A percentile compares a stretch with the other conserved stretches of the same genome.
Evolutionary conservation across 37 sponge, comb jelly and placozoan species (phyloP).

Genomic region (Spongilla lacustris): DNA sequence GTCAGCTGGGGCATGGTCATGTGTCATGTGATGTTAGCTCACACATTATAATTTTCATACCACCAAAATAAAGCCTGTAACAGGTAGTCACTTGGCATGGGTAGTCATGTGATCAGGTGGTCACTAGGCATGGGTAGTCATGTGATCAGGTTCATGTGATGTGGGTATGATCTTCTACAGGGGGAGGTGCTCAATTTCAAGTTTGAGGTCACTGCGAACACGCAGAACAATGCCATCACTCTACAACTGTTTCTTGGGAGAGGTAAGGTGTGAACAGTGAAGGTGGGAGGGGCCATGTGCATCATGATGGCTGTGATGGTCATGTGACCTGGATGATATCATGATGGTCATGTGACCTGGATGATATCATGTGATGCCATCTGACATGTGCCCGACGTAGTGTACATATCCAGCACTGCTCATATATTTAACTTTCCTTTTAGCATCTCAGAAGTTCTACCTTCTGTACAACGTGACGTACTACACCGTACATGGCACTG

Average conservation of each 20-base stretch:
- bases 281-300: background rate
- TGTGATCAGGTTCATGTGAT: background rate
- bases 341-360: too few relatives aligned
- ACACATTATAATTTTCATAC: too few relatives aligned
- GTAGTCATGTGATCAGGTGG: background rate
- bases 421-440: too few relatives aligned
- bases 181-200: constrained; percentile 26
- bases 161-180: background rate
- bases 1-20: too few relatives aligned
- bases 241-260: constrained; percentile 55
- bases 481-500: background rate
- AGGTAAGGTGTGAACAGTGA: constrained; percentile 16
- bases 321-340: too few relatives aligned
- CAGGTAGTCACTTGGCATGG: background rate
- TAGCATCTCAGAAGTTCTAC: constrained; percentile 44
- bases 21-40: too few relatives aligned
- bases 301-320: too few relatives aligned
- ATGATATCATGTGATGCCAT: too few relatives aligned
- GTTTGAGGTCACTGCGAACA: constrained; percentile 37
- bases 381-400: too few relatives aligned
- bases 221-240: background rate
- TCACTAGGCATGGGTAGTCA: background rate
- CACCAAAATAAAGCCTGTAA: too few relatives aligned
- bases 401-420: too few relatives aligned
- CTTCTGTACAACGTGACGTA: constrained; percentile 40